Conservation (phyloP, 2,888 invertebrate genomes). For the Drosophila trichaetosa region DNA sequence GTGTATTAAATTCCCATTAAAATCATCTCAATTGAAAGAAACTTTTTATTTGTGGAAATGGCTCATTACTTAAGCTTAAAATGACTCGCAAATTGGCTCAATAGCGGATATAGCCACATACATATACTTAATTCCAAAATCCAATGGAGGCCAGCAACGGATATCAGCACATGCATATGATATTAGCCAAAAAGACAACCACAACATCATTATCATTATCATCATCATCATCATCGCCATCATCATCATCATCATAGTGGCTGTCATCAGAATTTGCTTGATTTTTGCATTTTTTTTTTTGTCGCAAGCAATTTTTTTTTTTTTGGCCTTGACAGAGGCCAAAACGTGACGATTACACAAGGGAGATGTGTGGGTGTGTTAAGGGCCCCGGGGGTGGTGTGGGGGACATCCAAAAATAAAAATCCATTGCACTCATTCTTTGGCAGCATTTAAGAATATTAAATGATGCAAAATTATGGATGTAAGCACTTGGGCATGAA, state of each 20-base stretch:
- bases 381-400: not conserved
- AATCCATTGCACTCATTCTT: constrained; percentile 31
- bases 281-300: constrained; percentile 26
- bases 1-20: not conserved
- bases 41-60: constrained; percentile 33
- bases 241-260: constrained; percentile 39
- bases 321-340: constrained; percentile 65
- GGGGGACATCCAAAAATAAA: constrained; percentile 16
- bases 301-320: constrained; percentile 17
- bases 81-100: constrained; percentile 48
- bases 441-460: constrained; percentile 37
- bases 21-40: constrained; percentile 11
- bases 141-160: not conserved
- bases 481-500: constrained; percentile 5
- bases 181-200: constrained; percentile 48
- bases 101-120: constrained; percentile 51
- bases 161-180: constrained; percentile 13
- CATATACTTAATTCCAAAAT: constrained; percentile 10
- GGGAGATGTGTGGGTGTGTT: constrained; percentile 14
- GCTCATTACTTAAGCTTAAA: constrained; percentile 24
- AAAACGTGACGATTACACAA: constrained; percentile 54
- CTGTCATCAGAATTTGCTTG: constrained; percentile 39
- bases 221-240: constrained; percentile 37
- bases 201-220: constrained; percentile 26
- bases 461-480: constrained; percentile 14